Evolutionary conservation across 1,140 invertebrate species (phyloP).

Genomic region (Lethrus apterus): DNA sequence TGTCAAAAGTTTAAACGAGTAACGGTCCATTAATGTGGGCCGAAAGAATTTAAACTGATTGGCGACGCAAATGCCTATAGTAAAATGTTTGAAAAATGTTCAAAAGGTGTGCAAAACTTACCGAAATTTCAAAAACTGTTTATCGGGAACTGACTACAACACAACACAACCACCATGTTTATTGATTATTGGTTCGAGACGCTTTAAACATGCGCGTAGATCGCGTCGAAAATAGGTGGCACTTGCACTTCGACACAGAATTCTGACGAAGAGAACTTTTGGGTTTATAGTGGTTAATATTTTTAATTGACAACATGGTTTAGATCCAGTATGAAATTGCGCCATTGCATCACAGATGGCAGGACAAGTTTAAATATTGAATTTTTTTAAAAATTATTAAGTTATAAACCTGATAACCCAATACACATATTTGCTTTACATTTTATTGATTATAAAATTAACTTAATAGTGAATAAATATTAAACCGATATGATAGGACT

Average conservation of each 20-base stretch:
- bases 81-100: background rate
- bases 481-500: too few species aligned
- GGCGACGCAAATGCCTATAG: background rate
- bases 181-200: constrained; percentile 23
- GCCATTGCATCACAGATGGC: background rate
- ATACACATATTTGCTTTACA: too few species aligned
- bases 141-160: constrained; percentile 22
- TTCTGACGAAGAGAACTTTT: too few species aligned
- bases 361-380: background rate
- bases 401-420: too few species aligned
- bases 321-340: too few species aligned
- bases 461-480: too few species aligned
- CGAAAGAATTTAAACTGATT: constrained; percentile 9
- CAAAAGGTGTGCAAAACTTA: constrained; percentile 19
- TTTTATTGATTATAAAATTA: too few species aligned
- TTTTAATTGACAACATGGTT: too few species aligned
- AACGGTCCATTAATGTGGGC: constrained; percentile 13
- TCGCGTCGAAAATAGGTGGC: background rate
- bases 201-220: constrained; percentile 8
- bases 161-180: constrained; percentile 31
- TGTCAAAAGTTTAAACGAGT: constrained; percentile 28
- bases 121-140: constrained; percentile 22
- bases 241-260: too few species aligned
- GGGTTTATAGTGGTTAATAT: too few species aligned
- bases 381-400: background rate